Percentiles rank a stretch among this genome's conserved stretches.
These are phyloP conservation scores for Picathartes gymnocephalus DNA, from an alignment of 2,113 vertebrate genomes.

Conservation along the genomic window DNA sequence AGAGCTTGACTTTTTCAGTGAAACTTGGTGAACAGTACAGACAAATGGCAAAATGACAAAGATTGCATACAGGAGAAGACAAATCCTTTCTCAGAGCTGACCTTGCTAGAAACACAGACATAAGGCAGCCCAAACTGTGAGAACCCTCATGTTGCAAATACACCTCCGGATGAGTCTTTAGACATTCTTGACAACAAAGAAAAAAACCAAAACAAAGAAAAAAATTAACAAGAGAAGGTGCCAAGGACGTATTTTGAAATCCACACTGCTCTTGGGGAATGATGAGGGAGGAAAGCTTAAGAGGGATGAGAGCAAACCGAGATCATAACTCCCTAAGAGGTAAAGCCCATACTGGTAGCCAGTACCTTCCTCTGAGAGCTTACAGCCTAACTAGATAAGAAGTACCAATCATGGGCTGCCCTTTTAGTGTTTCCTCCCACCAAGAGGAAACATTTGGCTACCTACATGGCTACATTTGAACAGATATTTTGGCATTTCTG, in stretches of 20 bases:
- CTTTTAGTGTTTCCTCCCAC: not conserved
- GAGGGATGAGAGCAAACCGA: not conserved
- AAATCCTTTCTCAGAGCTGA: not conserved
- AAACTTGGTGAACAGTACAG: not conserved
- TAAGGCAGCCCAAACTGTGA: not conserved
- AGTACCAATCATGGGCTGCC: not conserved
- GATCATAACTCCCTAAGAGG: not conserved
- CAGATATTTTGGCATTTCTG: not conserved
- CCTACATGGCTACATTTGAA: not conserved
- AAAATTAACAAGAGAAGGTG: not conserved
- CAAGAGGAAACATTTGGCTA: not conserved
- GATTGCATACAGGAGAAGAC: not conserved
- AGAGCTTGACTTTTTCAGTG: not conserved
- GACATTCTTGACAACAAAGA: not conserved
- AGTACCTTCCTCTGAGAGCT: not conserved
- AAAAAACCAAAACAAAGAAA: not conserved
- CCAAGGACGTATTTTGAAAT: not conserved
- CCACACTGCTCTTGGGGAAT: not conserved
- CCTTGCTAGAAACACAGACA: not conserved
- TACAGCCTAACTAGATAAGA: not conserved
- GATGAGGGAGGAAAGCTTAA: not conserved
- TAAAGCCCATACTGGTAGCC: not conserved
- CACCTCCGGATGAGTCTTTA: not conserved
- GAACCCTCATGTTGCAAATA: not conserved
- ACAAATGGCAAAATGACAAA: constrained; percentile 1